A percentile compares a stretch with the other conserved stretches of the same genome.
phyloP scores from a whole-genome alignment of 1,140 invertebrate genomes.

The Ostrea edulis region DNA sequence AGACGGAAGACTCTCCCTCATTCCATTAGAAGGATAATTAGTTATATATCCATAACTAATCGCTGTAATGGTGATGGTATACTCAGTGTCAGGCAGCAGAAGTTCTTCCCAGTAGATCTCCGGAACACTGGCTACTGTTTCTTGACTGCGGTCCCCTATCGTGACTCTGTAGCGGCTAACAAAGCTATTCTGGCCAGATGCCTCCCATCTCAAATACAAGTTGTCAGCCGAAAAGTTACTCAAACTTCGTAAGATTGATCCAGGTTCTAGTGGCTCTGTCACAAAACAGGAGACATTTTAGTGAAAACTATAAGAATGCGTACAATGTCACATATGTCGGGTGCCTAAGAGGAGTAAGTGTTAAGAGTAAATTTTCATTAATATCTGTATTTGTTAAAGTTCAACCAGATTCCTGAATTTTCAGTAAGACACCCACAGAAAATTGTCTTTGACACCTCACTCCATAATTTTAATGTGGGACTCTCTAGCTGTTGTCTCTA shows the following conservation, averaged over 20 bases:
- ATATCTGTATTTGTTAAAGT: too few relatives aligned
- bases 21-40: not conserved
- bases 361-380: too few relatives aligned
- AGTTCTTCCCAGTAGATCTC: not conserved
- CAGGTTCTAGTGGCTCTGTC: not conserved
- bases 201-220: not conserved
- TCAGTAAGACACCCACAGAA: too few relatives aligned
- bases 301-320: too few relatives aligned
- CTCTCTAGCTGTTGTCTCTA: too few relatives aligned
- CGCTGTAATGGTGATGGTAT: not conserved
- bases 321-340: too few relatives aligned
- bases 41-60: not conserved
- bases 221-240: not conserved
- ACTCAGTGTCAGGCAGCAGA: not conserved
- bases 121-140: not conserved
- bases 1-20: not conserved
- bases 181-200: not conserved
- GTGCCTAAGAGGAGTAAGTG: too few relatives aligned
- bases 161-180: not conserved
- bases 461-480: too few relatives aligned
- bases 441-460: too few relatives aligned
- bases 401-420: too few relatives aligned
- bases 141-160: not conserved
- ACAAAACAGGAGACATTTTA: too few relatives aligned
- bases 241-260: not conserved